A percentile compares a stretch with the other conserved stretches of the same genome.
Conservation (phyloP, 1,140 invertebrate genomes). For the Drosophila lacteicornis region DNA sequence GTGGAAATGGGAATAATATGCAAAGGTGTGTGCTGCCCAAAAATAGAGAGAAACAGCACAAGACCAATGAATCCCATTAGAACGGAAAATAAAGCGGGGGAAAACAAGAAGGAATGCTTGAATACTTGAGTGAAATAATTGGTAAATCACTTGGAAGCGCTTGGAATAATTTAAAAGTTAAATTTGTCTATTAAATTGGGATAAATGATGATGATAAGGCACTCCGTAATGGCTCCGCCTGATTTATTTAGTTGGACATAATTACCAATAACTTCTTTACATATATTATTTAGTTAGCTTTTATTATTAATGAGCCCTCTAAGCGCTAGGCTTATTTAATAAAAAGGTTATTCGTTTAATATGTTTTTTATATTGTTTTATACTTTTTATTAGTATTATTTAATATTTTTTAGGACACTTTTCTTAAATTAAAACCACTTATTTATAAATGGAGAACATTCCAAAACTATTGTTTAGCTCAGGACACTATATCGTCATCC, state of each 20-base stretch:
- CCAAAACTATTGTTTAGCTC: no score
- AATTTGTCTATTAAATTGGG: background rate
- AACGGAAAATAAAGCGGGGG: background rate
- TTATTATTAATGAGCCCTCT: no score
- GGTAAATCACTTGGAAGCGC: slow-evolving; percentile 5
- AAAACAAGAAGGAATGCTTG: background rate
- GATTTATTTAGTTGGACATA: background rate
- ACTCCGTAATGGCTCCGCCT: background rate
- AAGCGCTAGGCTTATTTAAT: no score
- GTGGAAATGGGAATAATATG: slow-evolving; percentile 19
- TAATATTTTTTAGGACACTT: no score
- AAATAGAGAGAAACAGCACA: background rate
- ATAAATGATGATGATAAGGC: background rate
- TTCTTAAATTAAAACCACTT: no score
- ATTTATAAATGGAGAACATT: no score
- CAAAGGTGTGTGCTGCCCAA: slow-evolving; percentile 20
- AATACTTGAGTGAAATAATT: slow-evolving; percentile 7
- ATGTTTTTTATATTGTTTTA: no score
- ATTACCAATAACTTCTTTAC: no score
- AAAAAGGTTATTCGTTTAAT: background rate
- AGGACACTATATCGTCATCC: no score
- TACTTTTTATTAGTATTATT: no score
- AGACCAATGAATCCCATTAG: background rate
- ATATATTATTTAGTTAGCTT: background rate
- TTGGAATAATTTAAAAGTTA: background rate